These are phyloP conservation scores for Tragelaphus scriptus DNA, from an alignment of 2,113 vertebrate species.

Conservation along the genomic window DNA sequence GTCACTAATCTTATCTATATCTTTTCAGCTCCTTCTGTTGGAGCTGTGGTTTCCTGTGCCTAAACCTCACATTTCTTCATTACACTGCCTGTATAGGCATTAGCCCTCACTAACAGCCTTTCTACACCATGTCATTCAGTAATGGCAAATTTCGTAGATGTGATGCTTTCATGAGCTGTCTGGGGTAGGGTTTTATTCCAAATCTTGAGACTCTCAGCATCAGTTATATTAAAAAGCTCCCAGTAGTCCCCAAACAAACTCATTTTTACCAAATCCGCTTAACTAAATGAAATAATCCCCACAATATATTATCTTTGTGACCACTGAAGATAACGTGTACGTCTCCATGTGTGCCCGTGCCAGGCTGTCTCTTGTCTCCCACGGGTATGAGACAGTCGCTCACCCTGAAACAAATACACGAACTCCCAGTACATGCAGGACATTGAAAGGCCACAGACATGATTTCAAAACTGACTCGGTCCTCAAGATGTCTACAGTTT, in stretches of 20 bases:
- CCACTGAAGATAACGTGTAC: constrained; percentile 35
- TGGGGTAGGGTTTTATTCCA: constrained; percentile 79
- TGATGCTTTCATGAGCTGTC: constrained; percentile 71
- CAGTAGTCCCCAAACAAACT: constrained; percentile 39
- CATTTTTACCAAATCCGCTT: constrained; percentile 66
- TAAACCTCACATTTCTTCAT: constrained; percentile 86
- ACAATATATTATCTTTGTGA: constrained; percentile 51
- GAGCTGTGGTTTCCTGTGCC: constrained; percentile 81
- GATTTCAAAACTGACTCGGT: neutral
- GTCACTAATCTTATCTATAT: constrained; percentile 92
- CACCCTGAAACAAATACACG: neutral
- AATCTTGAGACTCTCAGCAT: constrained; percentile 77
- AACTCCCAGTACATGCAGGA: neutral
- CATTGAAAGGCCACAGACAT: neutral
- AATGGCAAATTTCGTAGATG: constrained; percentile 80
- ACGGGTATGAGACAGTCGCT: neutral
- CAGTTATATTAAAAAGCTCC: constrained; percentile 75
- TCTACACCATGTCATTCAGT: constrained; percentile 78
- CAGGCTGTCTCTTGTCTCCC: neutral
- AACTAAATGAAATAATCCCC: constrained; percentile 72
- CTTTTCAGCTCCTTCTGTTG: constrained; percentile 87
- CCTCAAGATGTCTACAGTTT: neutral
- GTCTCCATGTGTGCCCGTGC: neutral
- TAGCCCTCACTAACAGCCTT: constrained; percentile 80
- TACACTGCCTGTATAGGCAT: constrained; percentile 79